phyloP scores from a whole-genome alignment of 2,888 invertebrate species.

The Mimumesa dahlbomi region DNA sequence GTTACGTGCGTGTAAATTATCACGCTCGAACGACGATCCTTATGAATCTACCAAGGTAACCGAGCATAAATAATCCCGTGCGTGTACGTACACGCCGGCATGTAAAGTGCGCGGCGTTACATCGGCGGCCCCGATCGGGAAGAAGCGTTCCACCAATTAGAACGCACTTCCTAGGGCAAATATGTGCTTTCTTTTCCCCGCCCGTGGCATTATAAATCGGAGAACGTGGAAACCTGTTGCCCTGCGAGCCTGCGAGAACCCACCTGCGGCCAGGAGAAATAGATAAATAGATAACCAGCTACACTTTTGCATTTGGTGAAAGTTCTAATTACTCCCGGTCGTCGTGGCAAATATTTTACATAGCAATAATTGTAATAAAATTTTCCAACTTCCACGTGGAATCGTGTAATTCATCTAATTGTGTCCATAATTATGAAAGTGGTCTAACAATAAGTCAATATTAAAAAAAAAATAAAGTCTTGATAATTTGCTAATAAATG shows the following conservation, averaged over 20 bases:
- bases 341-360: neutral
- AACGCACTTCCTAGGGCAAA: slow-evolving; percentile 53
- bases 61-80: slow-evolving; percentile 44
- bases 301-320: too few species aligned
- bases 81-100: slow-evolving; percentile 19
- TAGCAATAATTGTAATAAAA: neutral
- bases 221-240: too few species aligned
- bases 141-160: slow-evolving; percentile 56
- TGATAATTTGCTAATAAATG: too few species aligned
- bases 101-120: slow-evolving; percentile 33
- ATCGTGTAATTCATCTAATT: too few species aligned
- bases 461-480: too few species aligned
- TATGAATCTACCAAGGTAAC: slow-evolving; percentile 36
- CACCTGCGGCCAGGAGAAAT: too few species aligned
- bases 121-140: slow-evolving; percentile 50
- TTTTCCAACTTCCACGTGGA: too few species aligned
- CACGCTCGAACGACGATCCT: slow-evolving; percentile 43
- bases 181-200: slow-evolving; percentile 50
- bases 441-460: too few species aligned
- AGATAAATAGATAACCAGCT: too few species aligned
- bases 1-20: slow-evolving; percentile 47
- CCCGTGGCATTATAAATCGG: slow-evolving; percentile 54
- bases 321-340: slow-evolving; percentile 39
- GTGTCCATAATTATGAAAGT: too few species aligned
- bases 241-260: too few species aligned